phyloP scores from a whole-genome alignment of 2,888 invertebrate species.

The Dioctria linearis region DNA sequence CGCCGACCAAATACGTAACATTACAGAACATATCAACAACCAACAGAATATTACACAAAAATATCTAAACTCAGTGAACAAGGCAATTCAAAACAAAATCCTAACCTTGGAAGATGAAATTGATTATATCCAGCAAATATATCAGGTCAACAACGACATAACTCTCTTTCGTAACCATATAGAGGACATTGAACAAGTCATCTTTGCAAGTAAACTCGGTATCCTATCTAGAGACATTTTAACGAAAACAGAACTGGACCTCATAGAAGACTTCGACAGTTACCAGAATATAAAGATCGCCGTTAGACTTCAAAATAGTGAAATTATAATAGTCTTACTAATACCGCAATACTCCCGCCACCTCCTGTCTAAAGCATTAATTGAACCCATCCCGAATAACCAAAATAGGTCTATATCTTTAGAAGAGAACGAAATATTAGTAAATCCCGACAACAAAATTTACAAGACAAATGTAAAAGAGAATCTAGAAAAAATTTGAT shows the following conservation, averaged over 20 bases:
- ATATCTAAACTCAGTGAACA: neutral
- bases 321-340: slow-evolving; percentile 16
- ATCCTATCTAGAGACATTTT: neutral
- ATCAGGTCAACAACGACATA: slow-evolving; percentile 15
- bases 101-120: slow-evolving; percentile 20
- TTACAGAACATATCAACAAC: too few relatives aligned
- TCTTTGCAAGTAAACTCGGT: neutral
- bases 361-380: neutral
- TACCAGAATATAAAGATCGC: slow-evolving; percentile 15
- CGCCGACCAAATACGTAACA: too few relatives aligned
- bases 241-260: neutral
- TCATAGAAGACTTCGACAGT: neutral
- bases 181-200: neutral
- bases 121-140: neutral
- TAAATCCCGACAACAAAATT: too few relatives aligned
- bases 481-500: too few relatives aligned
- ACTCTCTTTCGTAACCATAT: neutral
- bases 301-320: neutral
- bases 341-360: slow-evolving; percentile 17
- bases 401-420: too few relatives aligned
- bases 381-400: neutral
- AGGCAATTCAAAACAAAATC: neutral
- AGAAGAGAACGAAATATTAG: too few relatives aligned
- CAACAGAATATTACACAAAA: too few relatives aligned
- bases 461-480: too few relatives aligned